phyloP scores from a whole-genome alignment of 2,797 vertebrate genomes.

The Myotis planiceps region DNA sequence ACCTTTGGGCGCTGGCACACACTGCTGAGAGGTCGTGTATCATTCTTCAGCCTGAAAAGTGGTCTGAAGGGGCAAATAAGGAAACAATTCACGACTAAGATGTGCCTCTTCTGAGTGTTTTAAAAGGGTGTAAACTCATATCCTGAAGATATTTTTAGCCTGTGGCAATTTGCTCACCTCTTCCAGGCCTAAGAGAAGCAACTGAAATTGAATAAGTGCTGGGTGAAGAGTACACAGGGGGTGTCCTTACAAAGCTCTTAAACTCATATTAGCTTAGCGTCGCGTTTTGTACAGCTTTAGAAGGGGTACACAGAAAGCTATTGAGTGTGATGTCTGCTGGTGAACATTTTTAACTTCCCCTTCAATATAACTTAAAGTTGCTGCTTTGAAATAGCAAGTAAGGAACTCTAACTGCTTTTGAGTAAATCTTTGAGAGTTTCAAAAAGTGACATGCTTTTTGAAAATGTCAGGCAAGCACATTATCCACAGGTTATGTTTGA shows the following conservation, averaged over 20 bases:
- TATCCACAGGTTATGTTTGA: background rate
- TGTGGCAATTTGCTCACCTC: background rate
- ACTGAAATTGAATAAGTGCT: background rate
- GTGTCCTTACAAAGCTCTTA: background rate
- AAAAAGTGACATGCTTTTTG: background rate
- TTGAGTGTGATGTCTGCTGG: background rate
- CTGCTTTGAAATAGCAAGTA: background rate
- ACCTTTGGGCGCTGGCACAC: background rate
- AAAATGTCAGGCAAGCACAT: background rate
- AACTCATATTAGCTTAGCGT: background rate
- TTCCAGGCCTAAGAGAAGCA: background rate
- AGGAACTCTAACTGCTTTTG: background rate
- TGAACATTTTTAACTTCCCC: background rate
- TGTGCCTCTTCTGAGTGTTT: background rate
- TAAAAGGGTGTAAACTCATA: background rate
- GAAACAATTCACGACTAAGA: background rate
- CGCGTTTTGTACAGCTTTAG: background rate
- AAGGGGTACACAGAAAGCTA: background rate
- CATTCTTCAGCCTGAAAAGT: background rate
- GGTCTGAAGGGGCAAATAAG: background rate
- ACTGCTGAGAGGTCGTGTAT: rapidly evolving
- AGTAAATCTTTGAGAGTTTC: background rate
- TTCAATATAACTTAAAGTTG: background rate
- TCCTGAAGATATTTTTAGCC: background rate
- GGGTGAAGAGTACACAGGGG: background rate